phyloP scores from a whole-genome alignment of 2,113 vertebrate genomes.

The Camelus dromedarius region DNA sequence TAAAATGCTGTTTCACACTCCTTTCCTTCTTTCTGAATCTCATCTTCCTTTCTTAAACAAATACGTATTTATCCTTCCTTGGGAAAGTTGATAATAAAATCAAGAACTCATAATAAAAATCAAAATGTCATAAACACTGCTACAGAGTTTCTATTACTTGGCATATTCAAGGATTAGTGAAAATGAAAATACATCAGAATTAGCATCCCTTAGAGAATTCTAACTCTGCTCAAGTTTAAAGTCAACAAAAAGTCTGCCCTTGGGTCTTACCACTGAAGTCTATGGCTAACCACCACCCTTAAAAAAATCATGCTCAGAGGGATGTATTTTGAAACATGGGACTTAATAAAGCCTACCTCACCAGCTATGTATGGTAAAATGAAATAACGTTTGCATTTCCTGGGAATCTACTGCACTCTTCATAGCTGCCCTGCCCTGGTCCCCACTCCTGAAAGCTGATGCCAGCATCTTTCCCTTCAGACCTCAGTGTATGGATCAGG shows the following conservation, averaged over 20 bases:
- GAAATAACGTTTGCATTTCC: neutral
- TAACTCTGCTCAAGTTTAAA: neutral
- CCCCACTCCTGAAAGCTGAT: neutral
- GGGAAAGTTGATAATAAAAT: conserved; percentile 56
- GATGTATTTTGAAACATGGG: neutral
- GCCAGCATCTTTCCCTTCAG: neutral
- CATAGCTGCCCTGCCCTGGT: neutral
- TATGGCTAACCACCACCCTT: neutral
- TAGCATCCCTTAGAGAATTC: neutral
- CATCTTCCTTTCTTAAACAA: neutral
- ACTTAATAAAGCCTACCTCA: neutral
- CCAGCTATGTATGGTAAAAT: neutral
- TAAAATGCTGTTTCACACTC: neutral
- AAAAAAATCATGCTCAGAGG: neutral
- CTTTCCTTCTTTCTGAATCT: neutral
- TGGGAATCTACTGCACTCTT: neutral
- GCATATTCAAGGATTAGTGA: conserved; percentile 37
- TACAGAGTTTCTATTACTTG: conserved; percentile 33
- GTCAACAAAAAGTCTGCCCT: neutral
- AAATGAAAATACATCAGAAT: conserved; percentile 20
- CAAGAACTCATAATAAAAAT: conserved; percentile 36
- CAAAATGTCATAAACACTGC: conserved; percentile 13
- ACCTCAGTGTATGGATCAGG: neutral
- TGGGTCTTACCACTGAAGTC: neutral
- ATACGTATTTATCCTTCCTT: neutral